Percentiles rank a stretch among this genome's conserved stretches.
Evolutionary conservation across 2,797 vertebrate genomes (phyloP).

Genomic region (Platalea minor): DNA sequence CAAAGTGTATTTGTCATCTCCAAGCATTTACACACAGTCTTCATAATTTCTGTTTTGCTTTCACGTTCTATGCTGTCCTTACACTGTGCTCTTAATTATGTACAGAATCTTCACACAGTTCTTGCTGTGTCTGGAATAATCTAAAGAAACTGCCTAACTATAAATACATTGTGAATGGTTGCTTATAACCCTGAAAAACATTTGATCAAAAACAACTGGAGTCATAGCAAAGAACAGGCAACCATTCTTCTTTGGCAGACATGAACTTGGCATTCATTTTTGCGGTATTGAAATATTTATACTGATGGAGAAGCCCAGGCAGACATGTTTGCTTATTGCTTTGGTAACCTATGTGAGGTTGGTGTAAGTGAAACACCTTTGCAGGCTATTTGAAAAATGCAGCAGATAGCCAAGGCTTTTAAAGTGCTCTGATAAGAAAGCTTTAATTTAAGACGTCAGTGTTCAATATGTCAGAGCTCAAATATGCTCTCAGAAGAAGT

Average conservation of each 20-base stretch:
- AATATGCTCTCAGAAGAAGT: slow-evolving; percentile 65
- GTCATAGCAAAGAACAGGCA: neutral
- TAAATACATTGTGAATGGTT: neutral
- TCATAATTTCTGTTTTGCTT: neutral
- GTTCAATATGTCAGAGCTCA: slow-evolving; percentile 71
- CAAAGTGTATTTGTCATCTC: neutral
- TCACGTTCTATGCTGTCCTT: neutral
- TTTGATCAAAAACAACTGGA: neutral
- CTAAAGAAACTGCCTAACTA: neutral
- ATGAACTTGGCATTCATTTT: neutral
- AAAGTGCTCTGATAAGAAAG: slow-evolving; percentile 55
- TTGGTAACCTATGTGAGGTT: slow-evolving; percentile 26
- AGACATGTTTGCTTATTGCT: slow-evolving; percentile 16
- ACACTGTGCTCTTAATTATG: neutral
- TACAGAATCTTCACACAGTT: neutral
- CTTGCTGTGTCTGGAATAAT: neutral
- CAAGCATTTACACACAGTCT: neutral
- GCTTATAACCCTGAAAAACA: neutral
- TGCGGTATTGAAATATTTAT: neutral
- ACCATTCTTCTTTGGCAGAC: neutral
- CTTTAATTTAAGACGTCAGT: slow-evolving; percentile 71
- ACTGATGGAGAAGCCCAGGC: slow-evolving; percentile 10
- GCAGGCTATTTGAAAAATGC: slow-evolving; percentile 32
- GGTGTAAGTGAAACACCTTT: slow-evolving; percentile 23
- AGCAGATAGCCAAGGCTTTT: slow-evolving; percentile 37